Conservation (phyloP, 2,888 invertebrate genomes). For the Thecophora atra region DNA sequence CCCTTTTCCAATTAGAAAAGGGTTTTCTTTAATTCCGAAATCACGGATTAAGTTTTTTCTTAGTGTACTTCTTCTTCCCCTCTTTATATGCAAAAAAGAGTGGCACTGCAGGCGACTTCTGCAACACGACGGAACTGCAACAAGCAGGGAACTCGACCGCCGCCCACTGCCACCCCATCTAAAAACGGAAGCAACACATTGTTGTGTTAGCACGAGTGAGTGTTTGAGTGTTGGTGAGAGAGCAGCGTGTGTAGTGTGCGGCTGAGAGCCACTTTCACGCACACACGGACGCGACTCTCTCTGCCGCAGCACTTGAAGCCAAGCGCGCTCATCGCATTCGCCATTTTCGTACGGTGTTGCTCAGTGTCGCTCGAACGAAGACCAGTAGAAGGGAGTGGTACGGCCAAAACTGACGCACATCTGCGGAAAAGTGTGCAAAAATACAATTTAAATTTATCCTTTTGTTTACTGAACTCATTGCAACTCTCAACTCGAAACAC, state of each 20-base stretch:
- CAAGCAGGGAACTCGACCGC: neutral
- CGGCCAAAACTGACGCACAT: constrained; percentile 67
- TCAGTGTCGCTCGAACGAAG: constrained; percentile 43
- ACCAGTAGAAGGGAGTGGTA: constrained; percentile 68
- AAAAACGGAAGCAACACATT: constrained; percentile 35
- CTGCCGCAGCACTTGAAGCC: constrained; percentile 30
- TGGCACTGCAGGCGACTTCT: neutral
- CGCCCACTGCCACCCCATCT: neutral
- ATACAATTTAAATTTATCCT: constrained; percentile 43
- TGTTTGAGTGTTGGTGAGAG: neutral
- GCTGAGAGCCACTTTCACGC: constrained; percentile 1
- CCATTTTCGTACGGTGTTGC: constrained; percentile 46
- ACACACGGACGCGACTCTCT: constrained; percentile 13
- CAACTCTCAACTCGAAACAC: constrained; percentile 14
- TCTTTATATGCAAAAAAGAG: too few species aligned
- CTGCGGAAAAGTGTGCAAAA: constrained; percentile 58
- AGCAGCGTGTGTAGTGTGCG: neutral
- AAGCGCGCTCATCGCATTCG: constrained; percentile 43
- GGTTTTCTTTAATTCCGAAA: too few species aligned
- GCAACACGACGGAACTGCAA: constrained; percentile 23
- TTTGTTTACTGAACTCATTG: constrained; percentile 36
- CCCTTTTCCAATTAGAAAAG: too few species aligned
- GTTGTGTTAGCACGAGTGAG: neutral
- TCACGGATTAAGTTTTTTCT: too few species aligned
- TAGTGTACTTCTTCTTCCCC: too few species aligned